phyloP scores from a whole-genome alignment of 2,113 vertebrate species.

The Hylia prasina region DNA sequence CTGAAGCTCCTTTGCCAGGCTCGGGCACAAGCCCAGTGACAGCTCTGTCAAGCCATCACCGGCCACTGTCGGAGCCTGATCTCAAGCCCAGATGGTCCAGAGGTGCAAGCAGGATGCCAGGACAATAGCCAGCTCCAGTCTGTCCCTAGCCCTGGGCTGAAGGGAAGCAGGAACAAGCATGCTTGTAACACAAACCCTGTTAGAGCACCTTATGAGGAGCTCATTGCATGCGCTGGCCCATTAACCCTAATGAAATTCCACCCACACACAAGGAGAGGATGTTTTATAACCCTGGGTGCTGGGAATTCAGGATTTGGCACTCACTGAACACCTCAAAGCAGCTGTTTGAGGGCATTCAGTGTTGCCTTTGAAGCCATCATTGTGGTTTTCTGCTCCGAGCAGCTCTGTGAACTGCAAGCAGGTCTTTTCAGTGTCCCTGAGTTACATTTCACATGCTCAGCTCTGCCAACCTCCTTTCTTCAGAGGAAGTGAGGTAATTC shows the following conservation, averaged over 20 bases:
- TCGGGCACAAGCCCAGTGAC: not conserved
- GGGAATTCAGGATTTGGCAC: not conserved
- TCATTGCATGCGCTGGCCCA: not conserved
- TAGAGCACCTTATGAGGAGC: not conserved
- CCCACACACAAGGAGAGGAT: not conserved
- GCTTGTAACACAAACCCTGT: rapidly evolving
- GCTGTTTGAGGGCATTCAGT: not conserved
- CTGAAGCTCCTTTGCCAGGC: not conserved
- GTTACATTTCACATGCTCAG: not conserved
- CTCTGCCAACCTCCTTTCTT: not conserved
- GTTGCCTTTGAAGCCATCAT: not conserved
- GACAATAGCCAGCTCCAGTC: not conserved
- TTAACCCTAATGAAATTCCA: not conserved
- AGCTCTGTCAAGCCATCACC: rapidly evolving
- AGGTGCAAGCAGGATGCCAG: not conserved
- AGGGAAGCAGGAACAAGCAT: not conserved
- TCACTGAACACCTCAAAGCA: not conserved
- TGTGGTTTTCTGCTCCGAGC: rapidly evolving
- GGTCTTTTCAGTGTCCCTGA: not conserved
- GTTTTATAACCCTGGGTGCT: not conserved
- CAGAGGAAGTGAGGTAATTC: not conserved
- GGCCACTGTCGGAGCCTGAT: not conserved
- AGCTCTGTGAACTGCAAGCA: not conserved
- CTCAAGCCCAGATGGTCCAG: rapidly evolving
- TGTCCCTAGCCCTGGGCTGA: not conserved